Evolutionary conservation across 1,140 invertebrate species (phyloP).

Genomic region (Tribolium castaneum): DNA sequence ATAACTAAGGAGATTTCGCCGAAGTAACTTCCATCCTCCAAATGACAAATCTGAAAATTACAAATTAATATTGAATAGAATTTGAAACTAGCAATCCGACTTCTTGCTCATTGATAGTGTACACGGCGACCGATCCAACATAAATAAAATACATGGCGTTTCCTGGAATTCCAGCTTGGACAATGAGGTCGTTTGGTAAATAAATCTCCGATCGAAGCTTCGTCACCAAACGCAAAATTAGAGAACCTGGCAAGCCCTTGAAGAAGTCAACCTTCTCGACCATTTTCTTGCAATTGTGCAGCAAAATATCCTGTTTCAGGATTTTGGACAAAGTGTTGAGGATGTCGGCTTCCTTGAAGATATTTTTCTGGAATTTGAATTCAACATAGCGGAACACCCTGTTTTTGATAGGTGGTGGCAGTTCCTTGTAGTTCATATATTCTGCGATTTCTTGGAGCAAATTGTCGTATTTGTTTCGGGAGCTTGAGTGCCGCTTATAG

Average conservation of each 20-base stretch:
- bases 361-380: constrained; percentile 53
- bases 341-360: constrained; percentile 50
- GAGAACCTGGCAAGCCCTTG: constrained; percentile 46
- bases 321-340: constrained; percentile 42
- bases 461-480: constrained; percentile 48
- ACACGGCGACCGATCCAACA: constrained; percentile 68
- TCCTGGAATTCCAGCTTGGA: constrained; percentile 67
- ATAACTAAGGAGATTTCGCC: constrained; percentile 64
- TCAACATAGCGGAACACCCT: constrained; percentile 50
- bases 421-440: constrained; percentile 49
- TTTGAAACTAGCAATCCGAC: constrained; percentile 47
- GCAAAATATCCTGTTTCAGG: background rate
- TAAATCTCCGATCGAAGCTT: constrained; percentile 51
- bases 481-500: constrained; percentile 1
- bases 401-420: constrained; percentile 48
- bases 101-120: constrained; percentile 69
- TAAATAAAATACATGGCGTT: constrained; percentile 71
- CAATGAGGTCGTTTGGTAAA: constrained; percentile 60
- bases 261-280: constrained; percentile 51
- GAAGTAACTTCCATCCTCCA: constrained; percentile 56
- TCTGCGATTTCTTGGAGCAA: constrained; percentile 50
- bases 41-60: constrained; percentile 54
- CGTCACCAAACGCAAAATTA: constrained; percentile 49
- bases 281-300: constrained; percentile 37
- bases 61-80: too few species aligned